Percentiles rank a stretch among this genome's conserved stretches.
Evolutionary conservation across 2,888 invertebrate species (phyloP).

Genomic region (Papilio protenor): DNA sequence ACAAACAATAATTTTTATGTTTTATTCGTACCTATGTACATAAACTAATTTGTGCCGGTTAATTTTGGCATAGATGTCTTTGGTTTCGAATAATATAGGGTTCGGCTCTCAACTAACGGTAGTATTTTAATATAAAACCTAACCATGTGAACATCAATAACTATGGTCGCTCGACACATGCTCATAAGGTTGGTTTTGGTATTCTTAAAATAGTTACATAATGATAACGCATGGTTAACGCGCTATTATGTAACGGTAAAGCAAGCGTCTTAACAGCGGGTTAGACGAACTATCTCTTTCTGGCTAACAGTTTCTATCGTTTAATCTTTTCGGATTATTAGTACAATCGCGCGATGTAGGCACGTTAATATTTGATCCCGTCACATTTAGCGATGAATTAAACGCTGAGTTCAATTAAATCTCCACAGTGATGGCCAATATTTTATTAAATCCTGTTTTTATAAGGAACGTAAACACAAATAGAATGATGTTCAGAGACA

Average conservation of each 20-base stretch:
- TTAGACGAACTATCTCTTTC: not conserved
- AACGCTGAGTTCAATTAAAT: no score
- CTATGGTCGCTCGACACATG: not conserved
- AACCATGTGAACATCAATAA: not conserved
- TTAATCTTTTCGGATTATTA: not conserved
- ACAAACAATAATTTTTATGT: not conserved
- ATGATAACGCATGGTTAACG: not conserved
- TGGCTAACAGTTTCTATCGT: no score
- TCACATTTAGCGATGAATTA: no score
- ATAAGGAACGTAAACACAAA: no score
- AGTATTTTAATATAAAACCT: not conserved
- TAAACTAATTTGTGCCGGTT: not conserved
- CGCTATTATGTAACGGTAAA: not conserved
- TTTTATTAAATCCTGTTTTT: no score
- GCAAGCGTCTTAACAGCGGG: not conserved
- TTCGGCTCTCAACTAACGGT: not conserved
- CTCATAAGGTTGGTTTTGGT: not conserved
- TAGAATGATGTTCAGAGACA: no score
- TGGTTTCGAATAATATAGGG: not conserved
- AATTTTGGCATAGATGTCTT: not conserved
- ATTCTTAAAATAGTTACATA: no score
- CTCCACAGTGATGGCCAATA: no score
- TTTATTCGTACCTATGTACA: not conserved
- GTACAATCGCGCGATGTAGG: not conserved
- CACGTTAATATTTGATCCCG: not conserved